Evolutionary conservation across 2,113 vertebrate species (phyloP).

Genomic region (Notothenia coriiceps): DNA sequence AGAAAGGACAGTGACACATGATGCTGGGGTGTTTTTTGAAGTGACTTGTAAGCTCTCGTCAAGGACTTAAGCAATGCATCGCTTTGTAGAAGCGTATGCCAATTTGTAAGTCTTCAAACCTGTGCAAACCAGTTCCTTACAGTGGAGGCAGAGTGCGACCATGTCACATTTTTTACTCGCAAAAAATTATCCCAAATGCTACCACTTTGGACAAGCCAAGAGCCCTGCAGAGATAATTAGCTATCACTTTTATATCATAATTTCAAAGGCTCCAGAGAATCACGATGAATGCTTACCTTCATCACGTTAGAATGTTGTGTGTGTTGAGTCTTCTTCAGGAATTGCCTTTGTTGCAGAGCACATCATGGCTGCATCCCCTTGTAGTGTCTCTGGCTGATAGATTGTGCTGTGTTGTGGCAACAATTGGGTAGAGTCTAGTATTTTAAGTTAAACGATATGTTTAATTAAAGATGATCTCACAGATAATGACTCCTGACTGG

Average conservation of each 20-base stretch:
- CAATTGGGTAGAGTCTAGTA: background rate
- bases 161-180: too few species aligned
- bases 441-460: conserved; percentile 51
- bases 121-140: too few species aligned
- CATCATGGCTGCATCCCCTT: background rate
- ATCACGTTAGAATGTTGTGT: background rate
- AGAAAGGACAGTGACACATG: background rate
- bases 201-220: too few species aligned
- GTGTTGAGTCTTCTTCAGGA: conserved; percentile 20
- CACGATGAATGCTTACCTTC: background rate
- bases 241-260: background rate
- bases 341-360: background rate
- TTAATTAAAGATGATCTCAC: conserved; percentile 71
- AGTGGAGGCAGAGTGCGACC: too few species aligned
- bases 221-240: background rate
- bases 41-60: background rate
- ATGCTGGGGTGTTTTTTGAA: background rate
- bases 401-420: background rate
- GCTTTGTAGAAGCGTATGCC: too few species aligned
- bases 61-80: too few species aligned
- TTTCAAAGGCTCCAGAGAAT: background rate
- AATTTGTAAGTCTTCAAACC: too few species aligned
- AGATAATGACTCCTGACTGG: conserved; percentile 62
- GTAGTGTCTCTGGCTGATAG: background rate
- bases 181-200: too few species aligned